Percentiles rank a stretch among this genome's conserved stretches.
phyloP scores from a whole-genome alignment of 2,888 invertebrate genomes.

The Lasioglossum zephyrum region DNA sequence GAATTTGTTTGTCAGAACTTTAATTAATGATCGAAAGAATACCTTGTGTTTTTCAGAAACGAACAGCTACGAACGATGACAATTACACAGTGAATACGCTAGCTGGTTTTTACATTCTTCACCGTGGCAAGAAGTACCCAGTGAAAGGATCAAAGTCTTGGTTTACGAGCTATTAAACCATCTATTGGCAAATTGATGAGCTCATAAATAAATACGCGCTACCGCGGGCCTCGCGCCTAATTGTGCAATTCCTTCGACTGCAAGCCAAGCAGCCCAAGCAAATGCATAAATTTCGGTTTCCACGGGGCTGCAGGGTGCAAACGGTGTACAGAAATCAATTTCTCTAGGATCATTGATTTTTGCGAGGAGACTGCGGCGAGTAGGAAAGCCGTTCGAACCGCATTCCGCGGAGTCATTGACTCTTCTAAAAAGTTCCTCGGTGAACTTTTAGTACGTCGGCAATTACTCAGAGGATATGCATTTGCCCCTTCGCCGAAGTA shows the following conservation, averaged over 20 bases:
- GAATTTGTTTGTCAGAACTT: too few species aligned
- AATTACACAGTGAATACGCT: not conserved
- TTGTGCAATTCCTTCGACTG: not conserved
- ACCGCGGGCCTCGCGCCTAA: not conserved
- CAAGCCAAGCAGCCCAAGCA: not conserved
- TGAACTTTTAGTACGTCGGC: not conserved
- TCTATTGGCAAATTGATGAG: not conserved
- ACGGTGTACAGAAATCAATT: not conserved
- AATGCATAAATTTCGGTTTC: not conserved
- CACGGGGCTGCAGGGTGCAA: not conserved
- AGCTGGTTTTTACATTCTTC: not conserved
- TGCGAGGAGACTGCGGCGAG: not conserved
- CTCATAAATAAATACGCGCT: not conserved
- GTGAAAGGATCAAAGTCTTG: not conserved
- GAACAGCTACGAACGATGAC: not conserved
- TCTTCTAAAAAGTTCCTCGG: not conserved
- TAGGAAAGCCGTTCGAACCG: not conserved
- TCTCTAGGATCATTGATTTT: not conserved
- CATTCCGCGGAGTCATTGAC: not conserved
- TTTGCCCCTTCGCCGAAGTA: not conserved
- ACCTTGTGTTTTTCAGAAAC: not conserved
- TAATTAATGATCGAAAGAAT: not conserved
- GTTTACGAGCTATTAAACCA: not conserved
- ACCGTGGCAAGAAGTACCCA: not conserved
- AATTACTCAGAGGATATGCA: not conserved